These are phyloP conservation scores for Stenoptilia bipunctidactyla DNA, from an alignment of 2,888 invertebrate genomes.

Conservation along the genomic window DNA sequence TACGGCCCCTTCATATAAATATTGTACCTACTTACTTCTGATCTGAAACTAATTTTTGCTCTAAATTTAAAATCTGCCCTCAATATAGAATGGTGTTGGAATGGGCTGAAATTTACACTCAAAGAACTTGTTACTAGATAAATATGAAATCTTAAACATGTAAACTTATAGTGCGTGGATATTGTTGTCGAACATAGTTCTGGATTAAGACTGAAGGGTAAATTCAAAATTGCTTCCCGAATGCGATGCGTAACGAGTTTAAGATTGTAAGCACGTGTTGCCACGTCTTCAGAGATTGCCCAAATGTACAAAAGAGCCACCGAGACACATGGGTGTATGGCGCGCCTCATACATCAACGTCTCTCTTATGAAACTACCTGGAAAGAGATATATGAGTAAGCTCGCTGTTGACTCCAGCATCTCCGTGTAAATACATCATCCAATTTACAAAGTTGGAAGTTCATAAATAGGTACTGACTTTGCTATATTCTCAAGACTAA, in stretches of 20 bases:
- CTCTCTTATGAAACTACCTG: constrained; percentile 49
- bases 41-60: constrained; percentile 40
- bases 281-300: constrained; percentile 38
- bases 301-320: constrained; percentile 29
- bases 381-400: constrained; percentile 43
- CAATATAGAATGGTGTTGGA: too few species aligned
- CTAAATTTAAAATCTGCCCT: constrained; percentile 51
- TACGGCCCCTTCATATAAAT: constrained; percentile 56
- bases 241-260: constrained; percentile 52
- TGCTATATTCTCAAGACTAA: neutral
- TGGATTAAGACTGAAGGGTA: constrained; percentile 42
- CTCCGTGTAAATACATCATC: constrained; percentile 17
- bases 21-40: constrained; percentile 35
- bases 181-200: constrained; percentile 12
- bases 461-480: neutral
- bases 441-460: constrained; percentile 2
- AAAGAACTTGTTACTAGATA: too few species aligned
- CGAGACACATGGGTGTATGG: constrained; percentile 1
- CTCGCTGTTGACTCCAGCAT: constrained; percentile 22
- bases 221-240: constrained; percentile 50
- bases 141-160: too few species aligned
- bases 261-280: constrained; percentile 57
- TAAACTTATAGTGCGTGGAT: neutral
- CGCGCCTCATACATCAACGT: constrained; percentile 50
- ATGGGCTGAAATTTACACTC: too few species aligned